Evolutionary conservation across 1,140 invertebrate genomes (phyloP).

Genomic region (Psix sp.): DNA sequence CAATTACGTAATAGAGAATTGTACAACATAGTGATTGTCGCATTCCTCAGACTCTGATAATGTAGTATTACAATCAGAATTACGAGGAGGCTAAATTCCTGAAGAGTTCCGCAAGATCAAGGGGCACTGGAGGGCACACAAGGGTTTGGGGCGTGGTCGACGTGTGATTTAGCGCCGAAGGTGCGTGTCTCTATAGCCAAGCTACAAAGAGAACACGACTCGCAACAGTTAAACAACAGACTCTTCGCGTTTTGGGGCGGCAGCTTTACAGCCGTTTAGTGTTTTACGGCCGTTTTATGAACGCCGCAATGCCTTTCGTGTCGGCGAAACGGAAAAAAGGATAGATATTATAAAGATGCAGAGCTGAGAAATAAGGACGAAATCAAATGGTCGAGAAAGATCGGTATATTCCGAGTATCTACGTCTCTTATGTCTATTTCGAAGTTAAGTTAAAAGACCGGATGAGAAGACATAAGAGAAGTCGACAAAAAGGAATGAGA

Average conservation of each 20-base stretch:
- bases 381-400: constrained; percentile 19
- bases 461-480: constrained; percentile 43
- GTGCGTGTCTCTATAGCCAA: constrained; percentile 74
- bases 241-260: constrained; percentile 71
- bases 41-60: constrained; percentile 23
- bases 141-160: constrained; percentile 71
- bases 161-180: constrained; percentile 74
- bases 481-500: constrained; percentile 40
- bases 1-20: constrained; percentile 19
- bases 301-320: constrained; percentile 67
- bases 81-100: constrained; percentile 40
- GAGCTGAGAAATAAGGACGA: constrained; percentile 17
- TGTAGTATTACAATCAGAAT: constrained; percentile 32
- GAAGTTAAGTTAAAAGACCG: constrained; percentile 50
- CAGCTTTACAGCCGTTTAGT: constrained; percentile 78
- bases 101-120: constrained; percentile 48
- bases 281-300: constrained; percentile 78
- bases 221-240: constrained; percentile 64
- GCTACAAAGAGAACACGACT: constrained; percentile 63
- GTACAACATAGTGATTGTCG: constrained; percentile 19
- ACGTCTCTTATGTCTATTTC: constrained; percentile 51
- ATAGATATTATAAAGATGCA: background rate
- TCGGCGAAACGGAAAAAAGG: constrained; percentile 34
- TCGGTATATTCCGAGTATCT: constrained; percentile 52
- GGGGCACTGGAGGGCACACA: constrained; percentile 63